phyloP scores from a whole-genome alignment of 2,888 invertebrate genomes.

The Patella depressa region DNA sequence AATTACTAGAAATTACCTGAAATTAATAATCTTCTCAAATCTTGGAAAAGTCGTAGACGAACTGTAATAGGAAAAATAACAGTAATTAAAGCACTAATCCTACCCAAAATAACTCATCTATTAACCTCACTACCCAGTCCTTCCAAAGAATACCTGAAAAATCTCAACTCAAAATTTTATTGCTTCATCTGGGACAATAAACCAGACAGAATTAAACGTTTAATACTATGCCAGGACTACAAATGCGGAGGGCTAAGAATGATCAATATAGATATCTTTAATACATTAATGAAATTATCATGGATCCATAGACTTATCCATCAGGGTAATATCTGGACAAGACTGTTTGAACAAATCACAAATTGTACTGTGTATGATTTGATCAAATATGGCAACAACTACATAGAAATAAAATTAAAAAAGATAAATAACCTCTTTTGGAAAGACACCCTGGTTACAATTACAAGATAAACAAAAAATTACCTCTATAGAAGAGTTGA shows the following conservation, averaged over 20 bases:
- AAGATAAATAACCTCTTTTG: background rate
- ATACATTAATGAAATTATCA: background rate
- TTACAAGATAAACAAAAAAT: too few relatives aligned
- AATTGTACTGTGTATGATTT: background rate
- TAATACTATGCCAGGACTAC: background rate
- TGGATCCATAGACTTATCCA: background rate
- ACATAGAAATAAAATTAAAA: background rate
- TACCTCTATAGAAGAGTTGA: background rate
- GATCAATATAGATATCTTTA: background rate
- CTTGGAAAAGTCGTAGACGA: background rate
- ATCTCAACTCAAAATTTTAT: background rate
- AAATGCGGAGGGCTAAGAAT: background rate
- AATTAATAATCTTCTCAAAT: background rate
- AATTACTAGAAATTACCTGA: background rate
- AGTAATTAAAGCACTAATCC: background rate
- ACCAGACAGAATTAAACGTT: background rate
- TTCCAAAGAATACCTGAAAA: background rate
- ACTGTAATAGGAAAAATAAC: background rate
- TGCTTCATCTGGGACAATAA: background rate
- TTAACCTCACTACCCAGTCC: background rate
- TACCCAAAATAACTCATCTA: background rate
- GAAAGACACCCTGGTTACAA: background rate
- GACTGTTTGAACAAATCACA: background rate
- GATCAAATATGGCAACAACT: background rate
- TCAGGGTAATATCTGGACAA: background rate